A percentile compares a stretch with the other conserved stretches of the same genome.
phyloP scores from a whole-genome alignment of 92 coral and sea anemone genomes.

The Siderastrea siderea region DNA sequence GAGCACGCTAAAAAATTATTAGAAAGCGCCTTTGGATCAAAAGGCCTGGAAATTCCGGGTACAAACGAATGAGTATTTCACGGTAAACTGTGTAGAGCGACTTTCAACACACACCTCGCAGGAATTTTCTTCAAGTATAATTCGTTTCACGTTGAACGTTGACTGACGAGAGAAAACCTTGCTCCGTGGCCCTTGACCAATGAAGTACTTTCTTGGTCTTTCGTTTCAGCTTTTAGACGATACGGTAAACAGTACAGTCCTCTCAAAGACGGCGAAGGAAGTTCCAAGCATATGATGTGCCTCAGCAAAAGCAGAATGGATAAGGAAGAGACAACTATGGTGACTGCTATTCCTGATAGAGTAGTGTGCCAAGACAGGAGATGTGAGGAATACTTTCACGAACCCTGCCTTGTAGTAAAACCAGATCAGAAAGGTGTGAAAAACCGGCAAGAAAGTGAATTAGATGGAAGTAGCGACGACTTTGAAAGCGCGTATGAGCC shows the following conservation, averaged over 20 bases:
- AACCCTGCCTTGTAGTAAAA: neutral
- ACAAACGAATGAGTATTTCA: no score
- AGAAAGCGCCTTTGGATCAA: neutral
- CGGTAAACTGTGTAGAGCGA: no score
- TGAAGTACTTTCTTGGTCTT: neutral
- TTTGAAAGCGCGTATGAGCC: constrained; percentile 4
- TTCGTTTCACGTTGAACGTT: no score
- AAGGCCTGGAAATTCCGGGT: neutral
- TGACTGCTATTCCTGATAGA: neutral
- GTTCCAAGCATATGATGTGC: neutral
- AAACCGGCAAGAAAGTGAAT: neutral
- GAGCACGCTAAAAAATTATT: no score
- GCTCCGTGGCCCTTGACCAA: neutral
- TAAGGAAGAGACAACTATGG: neutral
- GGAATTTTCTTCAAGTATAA: no score
- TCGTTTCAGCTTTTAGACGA: neutral
- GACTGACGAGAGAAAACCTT: no score
- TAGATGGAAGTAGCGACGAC: neutral
- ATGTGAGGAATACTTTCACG: neutral
- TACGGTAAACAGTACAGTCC: neutral
- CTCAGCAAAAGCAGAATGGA: neutral
- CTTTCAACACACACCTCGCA: no score
- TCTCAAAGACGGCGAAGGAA: neutral
- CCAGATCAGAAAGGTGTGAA: neutral
- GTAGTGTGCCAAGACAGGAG: neutral